These are phyloP conservation scores for Neolamprologus cancellatus DNA, from an alignment of 2,113 vertebrate genomes.

Conservation along the genomic window DNA sequence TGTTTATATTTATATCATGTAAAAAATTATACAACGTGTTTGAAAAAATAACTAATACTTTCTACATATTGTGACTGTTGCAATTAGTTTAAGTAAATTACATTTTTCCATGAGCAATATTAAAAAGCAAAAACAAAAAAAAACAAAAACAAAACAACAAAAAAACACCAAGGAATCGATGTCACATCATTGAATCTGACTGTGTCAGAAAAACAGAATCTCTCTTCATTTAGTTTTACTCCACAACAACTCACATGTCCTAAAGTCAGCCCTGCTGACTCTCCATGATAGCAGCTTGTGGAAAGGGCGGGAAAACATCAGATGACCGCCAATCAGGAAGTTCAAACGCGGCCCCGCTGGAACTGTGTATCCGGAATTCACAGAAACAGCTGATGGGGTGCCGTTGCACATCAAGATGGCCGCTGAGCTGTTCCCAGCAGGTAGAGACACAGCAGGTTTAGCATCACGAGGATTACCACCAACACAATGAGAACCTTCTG, in stretches of 20 bases:
- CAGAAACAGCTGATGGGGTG: not conserved
- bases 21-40: conserved; percentile 52
- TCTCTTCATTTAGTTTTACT: not conserved
- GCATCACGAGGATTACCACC: conserved; percentile 73
- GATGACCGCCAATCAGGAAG: not conserved
- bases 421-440: conserved; percentile 29
- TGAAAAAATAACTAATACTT: conserved; percentile 47
- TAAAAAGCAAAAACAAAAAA: conserved; percentile 19
- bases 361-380: not conserved
- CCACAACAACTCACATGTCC: conserved; percentile 5
- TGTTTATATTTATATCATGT: conserved; percentile 33
- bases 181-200: conserved; percentile 13
- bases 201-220: not conserved
- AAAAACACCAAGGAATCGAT: not conserved
- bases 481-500: conserved; percentile 82
- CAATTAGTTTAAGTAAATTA: conserved; percentile 51
- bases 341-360: not conserved
- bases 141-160: not conserved
- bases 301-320: not conserved
- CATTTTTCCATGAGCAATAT: not conserved
- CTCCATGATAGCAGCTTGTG: conserved; percentile 1
- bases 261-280: not conserved
- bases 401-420: conserved; percentile 26
- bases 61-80: conserved; percentile 21
- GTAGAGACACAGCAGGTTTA: conserved; percentile 76